phyloP scores from a whole-genome alignment of 2,797 vertebrate species.

The Syndactyla subalaris region DNA sequence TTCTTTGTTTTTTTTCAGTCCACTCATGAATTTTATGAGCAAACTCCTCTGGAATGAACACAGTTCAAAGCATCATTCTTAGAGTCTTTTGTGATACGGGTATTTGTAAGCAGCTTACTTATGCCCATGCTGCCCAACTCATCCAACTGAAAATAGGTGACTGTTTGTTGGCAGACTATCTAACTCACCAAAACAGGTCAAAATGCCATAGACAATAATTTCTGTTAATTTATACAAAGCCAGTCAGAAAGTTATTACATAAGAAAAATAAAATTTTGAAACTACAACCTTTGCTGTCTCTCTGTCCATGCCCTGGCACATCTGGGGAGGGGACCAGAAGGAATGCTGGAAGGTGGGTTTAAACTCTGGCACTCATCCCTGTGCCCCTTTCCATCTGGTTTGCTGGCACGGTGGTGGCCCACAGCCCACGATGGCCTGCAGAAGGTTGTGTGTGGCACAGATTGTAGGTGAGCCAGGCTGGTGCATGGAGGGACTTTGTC shows the following conservation, averaged over 20 bases:
- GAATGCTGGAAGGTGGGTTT: background rate
- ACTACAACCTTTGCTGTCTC: background rate
- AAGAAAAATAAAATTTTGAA: background rate
- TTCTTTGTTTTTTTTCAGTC: background rate
- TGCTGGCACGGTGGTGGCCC: background rate
- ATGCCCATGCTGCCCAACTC: background rate
- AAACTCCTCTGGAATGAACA: background rate
- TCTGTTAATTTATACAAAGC: background rate
- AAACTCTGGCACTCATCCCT: background rate
- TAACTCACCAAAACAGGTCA: fast-evolving
- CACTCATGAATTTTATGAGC: background rate
- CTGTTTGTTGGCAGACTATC: background rate
- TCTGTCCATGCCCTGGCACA: background rate
- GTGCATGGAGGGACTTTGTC: fast-evolving
- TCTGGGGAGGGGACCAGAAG: background rate
- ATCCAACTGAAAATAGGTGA: background rate
- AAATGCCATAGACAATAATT: background rate
- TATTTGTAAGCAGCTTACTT: background rate
- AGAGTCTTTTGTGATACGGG: background rate
- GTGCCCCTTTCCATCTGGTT: background rate
- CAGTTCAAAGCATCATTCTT: background rate
- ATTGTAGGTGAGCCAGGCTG: background rate
- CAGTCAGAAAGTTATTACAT: background rate
- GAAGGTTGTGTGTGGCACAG: background rate
- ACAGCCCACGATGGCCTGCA: background rate